Evolutionary conservation across 2,888 invertebrate genomes (phyloP).

Genomic region (Rhingia rostrata): DNA sequence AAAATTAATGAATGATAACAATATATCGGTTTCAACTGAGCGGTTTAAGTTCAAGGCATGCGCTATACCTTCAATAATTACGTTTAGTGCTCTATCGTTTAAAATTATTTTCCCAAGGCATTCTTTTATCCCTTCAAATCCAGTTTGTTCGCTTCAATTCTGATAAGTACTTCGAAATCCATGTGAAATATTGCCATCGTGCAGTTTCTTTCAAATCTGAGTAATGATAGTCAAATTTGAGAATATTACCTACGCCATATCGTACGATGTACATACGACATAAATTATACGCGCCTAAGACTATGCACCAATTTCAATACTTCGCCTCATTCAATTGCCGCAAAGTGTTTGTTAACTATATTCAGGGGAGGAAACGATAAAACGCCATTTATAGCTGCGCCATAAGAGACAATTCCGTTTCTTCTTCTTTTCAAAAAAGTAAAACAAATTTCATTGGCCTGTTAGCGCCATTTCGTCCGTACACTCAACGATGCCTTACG

Average conservation of each 20-base stretch:
- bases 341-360: conserved; percentile 63
- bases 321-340: conserved; percentile 36
- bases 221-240: neutral
- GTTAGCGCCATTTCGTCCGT: conserved; percentile 19
- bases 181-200: too few relatives aligned
- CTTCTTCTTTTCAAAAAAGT: conserved; percentile 2
- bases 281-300: conserved; percentile 15
- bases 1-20: too few relatives aligned
- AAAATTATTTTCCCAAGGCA: too few relatives aligned
- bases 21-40: too few relatives aligned
- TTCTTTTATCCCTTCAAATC: too few relatives aligned
- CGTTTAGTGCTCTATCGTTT: too few relatives aligned
- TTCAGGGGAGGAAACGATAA: conserved; percentile 43
- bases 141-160: too few relatives aligned
- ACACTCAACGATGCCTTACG: conserved; percentile 31
- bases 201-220: too few relatives aligned
- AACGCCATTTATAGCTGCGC: conserved; percentile 6
- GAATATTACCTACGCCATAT: neutral
- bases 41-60: too few relatives aligned
- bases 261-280: neutral
- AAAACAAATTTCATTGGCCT: conserved; percentile 15
- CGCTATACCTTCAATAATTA: too few relatives aligned
- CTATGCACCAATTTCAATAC: conserved; percentile 30
- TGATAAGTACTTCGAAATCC: too few relatives aligned
- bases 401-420: conserved; percentile 36